Evolutionary conservation across 2,888 invertebrate species (phyloP).

Genomic region (Polia nebulosa): DNA sequence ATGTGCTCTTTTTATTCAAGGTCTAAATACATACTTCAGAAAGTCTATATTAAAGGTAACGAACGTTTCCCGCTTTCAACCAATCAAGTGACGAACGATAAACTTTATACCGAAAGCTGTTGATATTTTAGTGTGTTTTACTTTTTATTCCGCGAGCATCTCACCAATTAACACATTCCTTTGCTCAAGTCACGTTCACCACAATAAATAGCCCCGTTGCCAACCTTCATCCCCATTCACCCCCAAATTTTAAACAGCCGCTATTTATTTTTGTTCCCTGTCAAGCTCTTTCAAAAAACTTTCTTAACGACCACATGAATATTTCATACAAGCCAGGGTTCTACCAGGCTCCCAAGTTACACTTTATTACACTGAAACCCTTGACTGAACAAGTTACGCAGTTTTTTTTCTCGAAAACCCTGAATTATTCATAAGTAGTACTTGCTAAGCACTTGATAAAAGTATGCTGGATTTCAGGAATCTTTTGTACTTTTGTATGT

Average conservation of each 20-base stretch:
- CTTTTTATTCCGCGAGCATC: not conserved
- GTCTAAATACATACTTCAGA: too few relatives aligned
- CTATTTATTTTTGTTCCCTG: conserved; percentile 68
- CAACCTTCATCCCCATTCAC: conserved; percentile 45
- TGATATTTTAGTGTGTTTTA: not conserved
- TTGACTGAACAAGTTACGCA: conserved; percentile 70
- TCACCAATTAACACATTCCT: conserved; percentile 35
- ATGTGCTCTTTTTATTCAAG: too few relatives aligned
- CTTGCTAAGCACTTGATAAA: conserved; percentile 64
- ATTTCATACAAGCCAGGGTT: conserved; percentile 68
- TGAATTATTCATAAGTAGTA: conserved; percentile 73
- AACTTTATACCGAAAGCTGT: not conserved
- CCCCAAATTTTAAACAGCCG: conserved; percentile 59
- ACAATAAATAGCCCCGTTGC: conserved; percentile 27
- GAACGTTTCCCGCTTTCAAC: too few relatives aligned
- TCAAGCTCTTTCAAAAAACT: conserved; percentile 65
- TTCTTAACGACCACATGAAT: conserved; percentile 73
- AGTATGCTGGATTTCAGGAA: conserved; percentile 63
- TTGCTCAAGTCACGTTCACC: conserved; percentile 1
- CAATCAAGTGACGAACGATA: not conserved
- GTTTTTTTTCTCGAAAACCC: conserved; percentile 67
- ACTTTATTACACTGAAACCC: conserved; percentile 71
- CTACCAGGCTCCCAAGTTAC: conserved; percentile 62
- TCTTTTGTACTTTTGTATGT: conserved; percentile 60
- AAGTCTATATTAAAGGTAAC: too few relatives aligned